Evolutionary conservation across 2,113 vertebrate species (phyloP).

Genomic region (Ctenomys sociabilis): DNA sequence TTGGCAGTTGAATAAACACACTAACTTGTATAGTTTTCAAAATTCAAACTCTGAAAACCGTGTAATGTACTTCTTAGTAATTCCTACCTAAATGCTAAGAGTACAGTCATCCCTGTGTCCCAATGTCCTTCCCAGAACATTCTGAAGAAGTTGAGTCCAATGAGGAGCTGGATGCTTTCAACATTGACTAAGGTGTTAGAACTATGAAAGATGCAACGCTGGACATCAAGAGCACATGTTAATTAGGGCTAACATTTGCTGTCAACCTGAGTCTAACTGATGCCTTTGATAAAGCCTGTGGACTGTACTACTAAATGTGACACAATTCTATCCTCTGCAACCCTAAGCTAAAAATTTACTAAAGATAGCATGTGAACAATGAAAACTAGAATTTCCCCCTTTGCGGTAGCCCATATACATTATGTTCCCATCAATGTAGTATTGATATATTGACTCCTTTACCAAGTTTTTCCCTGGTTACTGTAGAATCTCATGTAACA

Average conservation of each 20-base stretch:
- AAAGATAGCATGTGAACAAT: not conserved
- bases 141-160: not conserved
- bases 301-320: not conserved
- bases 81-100: not conserved
- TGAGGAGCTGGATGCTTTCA: not conserved
- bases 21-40: not conserved
- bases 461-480: not conserved
- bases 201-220: not conserved
- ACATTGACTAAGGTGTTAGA: not conserved
- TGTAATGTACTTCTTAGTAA: not conserved
- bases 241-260: not conserved
- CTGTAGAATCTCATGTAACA: not conserved
- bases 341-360: not conserved
- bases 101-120: not conserved
- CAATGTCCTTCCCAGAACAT: not conserved
- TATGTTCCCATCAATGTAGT: not conserved
- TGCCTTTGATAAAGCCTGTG: not conserved
- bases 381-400: not conserved
- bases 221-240: not conserved
- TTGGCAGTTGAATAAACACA: not conserved
- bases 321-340: not conserved
- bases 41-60: not conserved
- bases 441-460: not conserved
- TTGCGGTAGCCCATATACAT: not conserved
- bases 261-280: not conserved